Percentiles rank a stretch among this genome's conserved stretches.
These are phyloP conservation scores for Hippopotamyrus pictus DNA, from an alignment of 2,797 vertebrate species.

Conservation along the genomic window DNA sequence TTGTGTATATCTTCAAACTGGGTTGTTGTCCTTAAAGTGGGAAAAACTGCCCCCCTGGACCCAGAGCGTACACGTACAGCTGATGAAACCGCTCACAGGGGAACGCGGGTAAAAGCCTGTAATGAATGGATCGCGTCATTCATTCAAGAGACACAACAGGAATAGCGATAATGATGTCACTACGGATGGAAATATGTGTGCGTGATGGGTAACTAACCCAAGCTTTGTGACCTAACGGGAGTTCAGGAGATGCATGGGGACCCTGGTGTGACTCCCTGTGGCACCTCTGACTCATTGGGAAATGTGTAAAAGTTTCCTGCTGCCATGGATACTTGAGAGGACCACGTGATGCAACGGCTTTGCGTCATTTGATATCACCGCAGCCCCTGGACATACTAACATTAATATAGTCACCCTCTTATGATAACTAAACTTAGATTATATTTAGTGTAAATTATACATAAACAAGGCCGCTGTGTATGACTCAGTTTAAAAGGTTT, in stretches of 20 bases:
- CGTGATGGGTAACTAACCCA: conserved; percentile 19
- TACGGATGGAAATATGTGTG: conserved; percentile 48
- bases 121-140: conserved; percentile 48
- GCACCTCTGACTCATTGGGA: background rate
- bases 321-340: background rate
- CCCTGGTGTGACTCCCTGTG: background rate
- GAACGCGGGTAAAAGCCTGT: conserved; percentile 50
- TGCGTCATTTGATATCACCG: background rate
- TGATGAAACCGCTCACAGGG: conserved; percentile 38
- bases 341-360: background rate
- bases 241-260: background rate
- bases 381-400: background rate
- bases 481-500: background rate
- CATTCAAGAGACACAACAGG: conserved; percentile 41
- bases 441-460: background rate
- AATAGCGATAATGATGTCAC: conserved; percentile 66
- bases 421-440: background rate
- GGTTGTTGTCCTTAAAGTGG: background rate
- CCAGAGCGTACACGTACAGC: background rate
- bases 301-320: background rate
- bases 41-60: background rate
- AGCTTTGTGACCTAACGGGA: background rate
- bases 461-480: background rate
- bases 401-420: background rate
- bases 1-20: background rate